A percentile compares a stretch with the other conserved stretches of the same genome.
phyloP scores from a whole-genome alignment of 1,140 invertebrate species.

The Piezodorus guildinii region DNA sequence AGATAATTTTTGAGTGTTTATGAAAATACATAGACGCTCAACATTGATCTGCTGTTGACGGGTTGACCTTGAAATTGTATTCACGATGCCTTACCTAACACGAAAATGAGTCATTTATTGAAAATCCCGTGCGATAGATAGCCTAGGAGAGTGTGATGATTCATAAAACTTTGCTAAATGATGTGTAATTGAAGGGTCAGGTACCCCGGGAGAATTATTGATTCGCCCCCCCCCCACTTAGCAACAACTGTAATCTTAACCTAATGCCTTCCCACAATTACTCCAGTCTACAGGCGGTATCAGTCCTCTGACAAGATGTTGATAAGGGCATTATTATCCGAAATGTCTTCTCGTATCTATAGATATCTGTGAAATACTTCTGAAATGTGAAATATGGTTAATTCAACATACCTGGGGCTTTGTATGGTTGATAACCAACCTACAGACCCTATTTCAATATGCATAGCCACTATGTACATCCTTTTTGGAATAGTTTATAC shows the following conservation, averaged over 20 bases:
- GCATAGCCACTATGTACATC: constrained; percentile 26
- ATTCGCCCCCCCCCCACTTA: background rate
- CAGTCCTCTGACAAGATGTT: constrained; percentile 8
- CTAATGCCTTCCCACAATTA: background rate
- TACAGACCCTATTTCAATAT: constrained; percentile 22
- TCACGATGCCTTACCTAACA: no score
- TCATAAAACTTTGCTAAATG: no score
- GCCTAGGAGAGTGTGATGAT: no score
- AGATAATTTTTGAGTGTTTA: no score
- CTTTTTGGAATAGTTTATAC: constrained; percentile 48
- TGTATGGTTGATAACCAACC: constrained; percentile 20
- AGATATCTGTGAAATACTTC: background rate
- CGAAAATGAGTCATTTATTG: no score
- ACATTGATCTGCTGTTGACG: no score
- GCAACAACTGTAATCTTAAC: constrained; percentile 7
- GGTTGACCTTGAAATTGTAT: no score
- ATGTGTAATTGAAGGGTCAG: no score
- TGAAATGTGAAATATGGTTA: constrained; percentile 16
- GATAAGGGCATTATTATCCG: background rate
- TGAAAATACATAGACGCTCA: no score
- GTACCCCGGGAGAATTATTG: no score
- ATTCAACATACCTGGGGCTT: constrained; percentile 17
- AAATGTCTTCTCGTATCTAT: background rate
- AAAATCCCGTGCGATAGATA: no score
- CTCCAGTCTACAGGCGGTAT: background rate